A percentile compares a stretch with the other conserved stretches of the same genome.
These are phyloP conservation scores for Amaurobius ferox DNA, from an alignment of 2,888 invertebrate genomes.

Conservation along the genomic window DNA sequence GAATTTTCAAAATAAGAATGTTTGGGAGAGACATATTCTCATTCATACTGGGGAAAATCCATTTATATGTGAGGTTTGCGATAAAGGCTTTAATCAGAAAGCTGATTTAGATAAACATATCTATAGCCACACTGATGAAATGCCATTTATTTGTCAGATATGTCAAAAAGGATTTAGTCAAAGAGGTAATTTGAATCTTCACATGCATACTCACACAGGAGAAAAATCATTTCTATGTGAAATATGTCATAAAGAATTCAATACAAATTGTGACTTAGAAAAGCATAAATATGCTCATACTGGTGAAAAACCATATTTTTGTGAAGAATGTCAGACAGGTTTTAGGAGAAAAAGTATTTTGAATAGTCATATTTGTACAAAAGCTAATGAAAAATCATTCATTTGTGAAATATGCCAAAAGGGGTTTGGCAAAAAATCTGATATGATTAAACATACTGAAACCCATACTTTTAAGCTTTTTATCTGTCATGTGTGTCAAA, in stretches of 20 bases:
- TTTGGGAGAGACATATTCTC: too few species aligned
- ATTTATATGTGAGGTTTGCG: conserved; percentile 33
- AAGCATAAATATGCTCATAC: too few species aligned
- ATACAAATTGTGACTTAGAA: too few species aligned
- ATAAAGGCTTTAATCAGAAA: conserved; percentile 53
- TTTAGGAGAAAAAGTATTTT: conserved; percentile 55
- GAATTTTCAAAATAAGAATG: too few species aligned
- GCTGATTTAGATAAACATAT: conserved; percentile 54
- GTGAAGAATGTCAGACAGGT: conserved; percentile 41
- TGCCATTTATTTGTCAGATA: conserved; percentile 52
- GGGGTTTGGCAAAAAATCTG: conserved; percentile 49
- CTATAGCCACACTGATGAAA: conserved; percentile 51
- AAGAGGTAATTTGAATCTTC: conserved; percentile 57
- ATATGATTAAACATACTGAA: conserved; percentile 39
- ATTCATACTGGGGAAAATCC: conserved; percentile 57
- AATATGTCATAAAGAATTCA: too few species aligned
- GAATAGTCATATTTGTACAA: conserved; percentile 43
- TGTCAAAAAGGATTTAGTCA: conserved; percentile 60
- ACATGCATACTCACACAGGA: conserved; percentile 49
- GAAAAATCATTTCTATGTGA: too few species aligned
- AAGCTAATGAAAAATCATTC: conserved; percentile 47
- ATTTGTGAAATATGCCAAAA: conserved; percentile 51
- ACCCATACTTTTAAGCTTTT: conserved; percentile 53
- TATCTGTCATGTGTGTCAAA: too few species aligned
- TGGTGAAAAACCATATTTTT: conserved; percentile 59